Evolutionary conservation across 2,888 invertebrate genomes (phyloP).

Genomic region (Lithophane socia): DNA sequence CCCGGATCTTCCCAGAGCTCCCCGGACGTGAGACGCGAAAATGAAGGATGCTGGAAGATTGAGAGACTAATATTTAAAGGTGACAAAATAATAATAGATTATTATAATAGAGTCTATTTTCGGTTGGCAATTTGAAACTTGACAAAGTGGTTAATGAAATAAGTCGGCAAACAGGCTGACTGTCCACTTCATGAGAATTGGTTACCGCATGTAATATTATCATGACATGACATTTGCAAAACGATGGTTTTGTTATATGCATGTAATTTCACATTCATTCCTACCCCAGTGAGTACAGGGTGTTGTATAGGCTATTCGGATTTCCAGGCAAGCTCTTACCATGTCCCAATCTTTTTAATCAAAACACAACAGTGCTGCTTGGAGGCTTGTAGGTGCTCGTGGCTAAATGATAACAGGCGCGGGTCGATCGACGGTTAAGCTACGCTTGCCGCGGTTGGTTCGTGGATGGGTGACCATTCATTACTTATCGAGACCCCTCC

Average conservation of each 20-base stretch:
- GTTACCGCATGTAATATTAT: background rate
- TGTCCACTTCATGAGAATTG: background rate
- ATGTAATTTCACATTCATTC: no score
- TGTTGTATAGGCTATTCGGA: background rate
- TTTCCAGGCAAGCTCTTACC: background rate
- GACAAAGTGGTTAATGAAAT: background rate
- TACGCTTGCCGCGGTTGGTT: no score
- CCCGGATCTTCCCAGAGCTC: constrained; percentile 5
- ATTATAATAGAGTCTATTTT: background rate
- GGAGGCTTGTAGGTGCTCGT: no score
- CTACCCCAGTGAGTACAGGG: background rate
- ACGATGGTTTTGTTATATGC: background rate
- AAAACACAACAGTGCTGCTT: no score
- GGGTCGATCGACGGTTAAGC: no score
- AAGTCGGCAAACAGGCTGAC: background rate
- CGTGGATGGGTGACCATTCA: no score
- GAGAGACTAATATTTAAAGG: constrained; percentile 1
- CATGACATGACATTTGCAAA: background rate
- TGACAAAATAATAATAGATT: background rate
- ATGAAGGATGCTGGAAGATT: constrained; percentile 8
- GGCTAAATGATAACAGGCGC: no score
- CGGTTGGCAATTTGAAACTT: background rate
- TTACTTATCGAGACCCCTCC: no score
- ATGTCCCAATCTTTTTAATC: no score
- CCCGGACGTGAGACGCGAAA: background rate